Evolutionary conservation across 2,888 invertebrate genomes (phyloP).

Genomic region (Maniola hyperantus): DNA sequence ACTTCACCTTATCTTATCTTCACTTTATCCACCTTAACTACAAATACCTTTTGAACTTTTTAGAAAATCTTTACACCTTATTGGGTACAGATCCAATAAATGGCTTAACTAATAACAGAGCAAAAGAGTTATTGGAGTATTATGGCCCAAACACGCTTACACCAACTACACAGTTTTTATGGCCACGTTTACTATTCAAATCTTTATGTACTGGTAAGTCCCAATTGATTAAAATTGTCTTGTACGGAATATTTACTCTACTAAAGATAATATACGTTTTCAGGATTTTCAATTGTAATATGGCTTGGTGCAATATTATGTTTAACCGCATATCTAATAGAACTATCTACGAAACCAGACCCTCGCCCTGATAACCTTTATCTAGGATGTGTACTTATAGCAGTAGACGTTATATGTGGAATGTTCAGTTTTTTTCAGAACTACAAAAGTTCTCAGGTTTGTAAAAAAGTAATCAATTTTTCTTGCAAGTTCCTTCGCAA

Average conservation of each 20-base stretch:
- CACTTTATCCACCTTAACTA: no score
- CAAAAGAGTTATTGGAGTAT: slow-evolving; percentile 78
- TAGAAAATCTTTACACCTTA: slow-evolving; percentile 59
- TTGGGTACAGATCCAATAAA: slow-evolving; percentile 62
- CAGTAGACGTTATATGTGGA: slow-evolving; percentile 97
- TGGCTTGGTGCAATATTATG: slow-evolving; percentile 91
- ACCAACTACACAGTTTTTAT: slow-evolving; percentile 87
- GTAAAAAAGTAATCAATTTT: neutral
- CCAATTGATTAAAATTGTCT: neutral
- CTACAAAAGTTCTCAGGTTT: slow-evolving; percentile 92
- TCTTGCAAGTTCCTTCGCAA: neutral
- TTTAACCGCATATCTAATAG: slow-evolving; percentile 80
- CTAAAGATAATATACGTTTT: slow-evolving; percentile 39
- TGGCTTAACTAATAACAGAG: slow-evolving; percentile 85
- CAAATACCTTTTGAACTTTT: slow-evolving; percentile 11
- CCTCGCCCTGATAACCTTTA: slow-evolving; percentile 97
- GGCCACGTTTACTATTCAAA: slow-evolving; percentile 84
- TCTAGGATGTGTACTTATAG: slow-evolving; percentile 95
- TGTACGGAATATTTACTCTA: neutral
- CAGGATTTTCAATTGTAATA: slow-evolving; percentile 90
- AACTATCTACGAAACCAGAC: slow-evolving; percentile 92
- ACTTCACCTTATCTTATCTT: no score
- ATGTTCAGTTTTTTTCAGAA: slow-evolving; percentile 99
- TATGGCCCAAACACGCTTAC: slow-evolving; percentile 89
- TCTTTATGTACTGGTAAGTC: slow-evolving; percentile 68